Base-by-base conservation (phyloP, 2,113 vertebrate species). In the Scolopax mira region DNA sequence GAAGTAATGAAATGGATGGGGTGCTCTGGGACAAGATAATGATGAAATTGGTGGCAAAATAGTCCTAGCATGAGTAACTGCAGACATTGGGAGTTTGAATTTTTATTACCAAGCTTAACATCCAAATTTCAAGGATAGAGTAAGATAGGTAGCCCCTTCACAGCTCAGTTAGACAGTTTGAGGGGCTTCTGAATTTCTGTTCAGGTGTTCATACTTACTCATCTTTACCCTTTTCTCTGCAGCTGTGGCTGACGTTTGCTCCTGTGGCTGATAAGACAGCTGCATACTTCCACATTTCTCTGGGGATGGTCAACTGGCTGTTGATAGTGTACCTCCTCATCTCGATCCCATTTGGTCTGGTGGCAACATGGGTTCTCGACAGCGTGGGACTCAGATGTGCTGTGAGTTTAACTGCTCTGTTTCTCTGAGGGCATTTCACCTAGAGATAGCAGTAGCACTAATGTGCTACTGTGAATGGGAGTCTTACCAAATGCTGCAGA, bases 241-340 rank as follows among this genome's bases (percentile, higher is more conserved):
- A 99, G 99, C 49, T 98, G 39, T 99, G 99, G 99, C 97, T 99
- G 96, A 99, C 98, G 0, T 99, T 99, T 66, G 99, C 99, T 11
- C 99, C 99, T 4, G 98, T 99, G 73, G 99, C 99, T 2, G 98
- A 99, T 86, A 96, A 97, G 90, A 94, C 98, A 3, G 98, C 99
- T 60, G 62, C 87, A 79, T 98, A 93, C 91, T 98, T 99, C 90
- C 18, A 69, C 0, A 97, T 98, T 73, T 97, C 97, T 49, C 90
- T 98, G 89, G 96, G 98, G 18, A 90, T 95, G 7, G 94, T 99
- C 93, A 99, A 99, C 98, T 99, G 98, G 99, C 94, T 99, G 37
- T 99, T 99, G 0, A 44, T 99, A 61, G 96, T 99, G 92, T 99
- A 97, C 96, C 98, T 99, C 28, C 97, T 99, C 97, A 98, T 98